These are phyloP conservation scores for Hycleus cichorii DNA, from an alignment of 1,140 invertebrate species.

Conservation along the genomic window DNA sequence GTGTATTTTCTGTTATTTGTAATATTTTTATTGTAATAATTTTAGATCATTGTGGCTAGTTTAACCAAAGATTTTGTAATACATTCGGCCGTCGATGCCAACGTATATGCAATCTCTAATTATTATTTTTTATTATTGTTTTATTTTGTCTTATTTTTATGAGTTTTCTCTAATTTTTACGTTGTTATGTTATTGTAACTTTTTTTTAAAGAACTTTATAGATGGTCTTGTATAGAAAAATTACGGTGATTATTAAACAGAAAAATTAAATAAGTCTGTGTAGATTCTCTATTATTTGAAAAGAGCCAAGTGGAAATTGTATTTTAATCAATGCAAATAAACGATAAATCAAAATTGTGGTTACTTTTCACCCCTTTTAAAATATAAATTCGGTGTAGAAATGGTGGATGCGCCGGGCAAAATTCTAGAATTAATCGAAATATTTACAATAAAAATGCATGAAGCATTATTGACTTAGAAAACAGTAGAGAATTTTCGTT, in stretches of 20 bases:
- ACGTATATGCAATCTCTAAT: no score
- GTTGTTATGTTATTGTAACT: constrained; percentile 24
- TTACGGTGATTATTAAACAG: constrained; percentile 25
- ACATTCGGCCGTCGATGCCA: constrained; percentile 28
- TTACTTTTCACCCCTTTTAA: no score
- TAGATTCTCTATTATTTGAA: constrained; percentile 31
- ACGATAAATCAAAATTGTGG: constrained; percentile 5
- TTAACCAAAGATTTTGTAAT: constrained; percentile 40
- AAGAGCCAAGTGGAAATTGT: constrained; percentile 33
- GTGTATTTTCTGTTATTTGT: constrained; percentile 24
- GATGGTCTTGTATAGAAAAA: constrained; percentile 29
- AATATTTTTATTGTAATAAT: constrained; percentile 17
- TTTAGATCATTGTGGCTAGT: constrained; percentile 29
- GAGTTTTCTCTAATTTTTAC: constrained; percentile 29
- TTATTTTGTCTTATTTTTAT: constrained; percentile 21
- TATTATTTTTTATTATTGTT: constrained; percentile 7
- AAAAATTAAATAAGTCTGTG: constrained; percentile 21
- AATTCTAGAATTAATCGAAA: no score
- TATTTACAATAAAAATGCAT: no score
- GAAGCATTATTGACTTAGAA: no score
- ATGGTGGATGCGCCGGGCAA: no score
- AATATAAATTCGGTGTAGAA: no score
- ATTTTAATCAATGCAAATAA: constrained; percentile 37
- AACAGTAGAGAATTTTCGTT: no score
- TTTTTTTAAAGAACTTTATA: constrained; percentile 17